Evolutionary conservation across 1,140 invertebrate genomes (phyloP).

Genomic region (Hormaphis cornu): DNA sequence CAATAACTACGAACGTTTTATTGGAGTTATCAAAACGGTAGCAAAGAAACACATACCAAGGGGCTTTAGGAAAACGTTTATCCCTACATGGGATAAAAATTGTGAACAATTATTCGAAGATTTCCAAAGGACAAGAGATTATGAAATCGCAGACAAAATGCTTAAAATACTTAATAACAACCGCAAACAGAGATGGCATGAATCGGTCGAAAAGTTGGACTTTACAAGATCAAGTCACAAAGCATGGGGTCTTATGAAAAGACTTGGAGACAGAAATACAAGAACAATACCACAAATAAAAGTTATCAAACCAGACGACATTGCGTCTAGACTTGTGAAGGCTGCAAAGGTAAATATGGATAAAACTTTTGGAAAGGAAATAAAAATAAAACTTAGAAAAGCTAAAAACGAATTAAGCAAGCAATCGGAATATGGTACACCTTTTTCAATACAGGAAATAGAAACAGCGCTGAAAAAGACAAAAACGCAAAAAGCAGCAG

Average conservation of each 20-base stretch:
- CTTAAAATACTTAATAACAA: neutral
- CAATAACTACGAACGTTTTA: constrained; percentile 5
- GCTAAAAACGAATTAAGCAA: neutral
- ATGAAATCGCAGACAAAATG: neutral
- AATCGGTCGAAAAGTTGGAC: neutral
- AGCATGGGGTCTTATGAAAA: neutral
- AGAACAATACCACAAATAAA: neutral
- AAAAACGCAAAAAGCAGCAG: constrained; percentile 28
- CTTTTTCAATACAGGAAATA: constrained; percentile 6
- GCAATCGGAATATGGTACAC: neutral
- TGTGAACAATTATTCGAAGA: neutral
- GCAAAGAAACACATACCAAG: constrained; percentile 31
- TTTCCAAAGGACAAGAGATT: neutral
- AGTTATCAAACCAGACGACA: neutral
- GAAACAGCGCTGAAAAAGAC: constrained; percentile 4
- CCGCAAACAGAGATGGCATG: neutral
- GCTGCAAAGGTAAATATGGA: neutral
- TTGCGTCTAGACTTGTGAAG: neutral
- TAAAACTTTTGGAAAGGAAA: neutral
- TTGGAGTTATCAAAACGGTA: constrained; percentile 1
- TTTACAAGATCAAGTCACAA: neutral
- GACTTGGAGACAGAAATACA: neutral
- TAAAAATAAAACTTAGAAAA: neutral
- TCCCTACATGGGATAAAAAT: constrained; percentile 22
- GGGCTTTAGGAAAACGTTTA: constrained; percentile 26